A percentile compares a stretch with the other conserved stretches of the same genome.
These are phyloP conservation scores for Eucriotettix oculatus DNA, from an alignment of 2,888 invertebrate genomes.

Conservation along the genomic window DNA sequence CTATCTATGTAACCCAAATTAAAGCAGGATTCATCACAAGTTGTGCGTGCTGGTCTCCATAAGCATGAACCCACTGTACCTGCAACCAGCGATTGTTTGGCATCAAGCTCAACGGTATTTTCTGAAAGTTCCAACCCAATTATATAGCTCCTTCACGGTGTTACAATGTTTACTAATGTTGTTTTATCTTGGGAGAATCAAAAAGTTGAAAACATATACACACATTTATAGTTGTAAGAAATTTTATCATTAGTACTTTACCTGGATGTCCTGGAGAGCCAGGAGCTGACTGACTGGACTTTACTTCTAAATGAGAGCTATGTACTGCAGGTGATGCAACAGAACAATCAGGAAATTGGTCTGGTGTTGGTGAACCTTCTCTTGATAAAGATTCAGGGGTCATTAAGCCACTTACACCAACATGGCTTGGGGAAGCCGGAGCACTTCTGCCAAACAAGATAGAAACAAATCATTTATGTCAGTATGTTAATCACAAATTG, in stretches of 20 bases:
- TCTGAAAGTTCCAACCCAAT: too few relatives aligned
- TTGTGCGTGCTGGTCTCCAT: too few relatives aligned
- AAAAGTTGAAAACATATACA: too few relatives aligned
- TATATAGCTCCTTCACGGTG: too few relatives aligned
- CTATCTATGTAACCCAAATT: too few relatives aligned
- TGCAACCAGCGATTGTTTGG: too few relatives aligned
- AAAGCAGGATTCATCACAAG: too few relatives aligned
- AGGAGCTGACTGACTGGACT: slow-evolving; percentile 43
- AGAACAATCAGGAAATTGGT: slow-evolving; percentile 38
- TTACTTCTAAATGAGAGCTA: slow-evolving; percentile 18
- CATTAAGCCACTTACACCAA: slow-evolving; percentile 68
- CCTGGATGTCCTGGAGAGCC: slow-evolving; percentile 40
- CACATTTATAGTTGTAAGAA: too few relatives aligned
- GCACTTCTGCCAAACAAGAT: slow-evolving; percentile 51
- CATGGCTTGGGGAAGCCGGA: slow-evolving; percentile 86
- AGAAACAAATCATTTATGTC: not conserved
- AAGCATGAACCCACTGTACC: too few relatives aligned
- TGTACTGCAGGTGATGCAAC: slow-evolving; percentile 33
- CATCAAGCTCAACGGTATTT: too few relatives aligned
- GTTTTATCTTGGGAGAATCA: too few relatives aligned
- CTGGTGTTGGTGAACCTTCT: slow-evolving; percentile 82
- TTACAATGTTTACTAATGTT: too few relatives aligned
- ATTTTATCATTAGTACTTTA: not conserved
- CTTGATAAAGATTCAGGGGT: slow-evolving; percentile 75
- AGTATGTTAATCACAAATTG: not conserved